phyloP scores from a whole-genome alignment of 2,888 invertebrate genomes.

The Boloria euphrosyne region DNA sequence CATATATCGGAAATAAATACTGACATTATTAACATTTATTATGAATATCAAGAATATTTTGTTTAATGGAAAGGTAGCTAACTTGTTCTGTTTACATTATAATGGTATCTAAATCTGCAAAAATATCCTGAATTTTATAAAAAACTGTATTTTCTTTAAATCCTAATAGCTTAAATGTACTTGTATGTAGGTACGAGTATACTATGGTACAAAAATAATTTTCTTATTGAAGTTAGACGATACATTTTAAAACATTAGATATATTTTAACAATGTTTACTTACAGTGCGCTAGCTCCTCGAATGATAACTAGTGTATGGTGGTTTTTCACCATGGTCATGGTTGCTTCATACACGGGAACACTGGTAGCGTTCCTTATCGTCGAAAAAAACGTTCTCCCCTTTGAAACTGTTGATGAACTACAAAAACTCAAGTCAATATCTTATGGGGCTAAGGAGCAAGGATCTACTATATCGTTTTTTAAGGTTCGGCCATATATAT shows the following conservation, averaged over 20 bases:
- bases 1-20: too few relatives aligned
- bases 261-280: not conserved
- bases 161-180: too few relatives aligned
- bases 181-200: too few relatives aligned
- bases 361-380: slow-evolving; percentile 93
- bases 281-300: slow-evolving; percentile 92
- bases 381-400: slow-evolving; percentile 86
- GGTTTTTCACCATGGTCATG: slow-evolving; percentile 94
- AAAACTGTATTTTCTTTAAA: too few relatives aligned
- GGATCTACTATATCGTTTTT: slow-evolving; percentile 95
- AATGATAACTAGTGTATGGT: slow-evolving; percentile 93
- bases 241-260: too few relatives aligned
- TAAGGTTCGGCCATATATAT: slow-evolving; percentile 78
- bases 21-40: too few relatives aligned
- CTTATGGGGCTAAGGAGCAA: slow-evolving; percentile 90
- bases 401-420: slow-evolving; percentile 92
- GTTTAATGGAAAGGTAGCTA: too few relatives aligned
- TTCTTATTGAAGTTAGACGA: not conserved
- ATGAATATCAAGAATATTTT: too few relatives aligned
- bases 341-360: slow-evolving; percentile 95
- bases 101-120: too few relatives aligned
- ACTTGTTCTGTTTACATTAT: too few relatives aligned
- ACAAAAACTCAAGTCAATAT: slow-evolving; percentile 88
- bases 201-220: not conserved
- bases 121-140: too few relatives aligned